Evolutionary conservation across 2,797 vertebrate genomes (phyloP).

Genomic region (Tokudaia muenninki): DNA sequence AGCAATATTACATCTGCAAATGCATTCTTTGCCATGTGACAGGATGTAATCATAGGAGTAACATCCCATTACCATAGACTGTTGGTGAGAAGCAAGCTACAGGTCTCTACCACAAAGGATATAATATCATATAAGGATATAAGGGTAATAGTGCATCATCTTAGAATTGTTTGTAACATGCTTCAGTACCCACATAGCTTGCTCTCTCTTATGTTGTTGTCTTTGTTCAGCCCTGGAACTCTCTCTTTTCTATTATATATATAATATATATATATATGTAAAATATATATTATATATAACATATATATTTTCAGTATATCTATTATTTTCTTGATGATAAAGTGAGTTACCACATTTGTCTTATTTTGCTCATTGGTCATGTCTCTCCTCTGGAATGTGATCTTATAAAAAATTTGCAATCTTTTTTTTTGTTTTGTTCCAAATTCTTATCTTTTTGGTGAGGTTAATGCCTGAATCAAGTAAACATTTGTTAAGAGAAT

Average conservation of each 20-base stretch:
- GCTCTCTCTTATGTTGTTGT: neutral
- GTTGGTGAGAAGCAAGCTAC: neutral
- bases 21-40: neutral
- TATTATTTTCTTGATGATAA: neutral
- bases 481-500: neutral
- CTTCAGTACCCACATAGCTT: no score
- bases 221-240: neutral
- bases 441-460: neutral
- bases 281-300: neutral
- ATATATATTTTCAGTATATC: neutral
- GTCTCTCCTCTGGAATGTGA: neutral
- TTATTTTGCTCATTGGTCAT: neutral
- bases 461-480: neutral
- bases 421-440: neutral
- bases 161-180: neutral
- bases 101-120: neutral
- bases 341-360: neutral
- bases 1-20: neutral
- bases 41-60: neutral
- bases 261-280: neutral
- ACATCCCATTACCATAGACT: neutral
- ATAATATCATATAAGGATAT: neutral
- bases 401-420: neutral
- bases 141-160: neutral
- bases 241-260: neutral